Evolutionary conservation across 2,113 vertebrate genomes (phyloP).

Genomic region (Recurvirostra avosetta): DNA sequence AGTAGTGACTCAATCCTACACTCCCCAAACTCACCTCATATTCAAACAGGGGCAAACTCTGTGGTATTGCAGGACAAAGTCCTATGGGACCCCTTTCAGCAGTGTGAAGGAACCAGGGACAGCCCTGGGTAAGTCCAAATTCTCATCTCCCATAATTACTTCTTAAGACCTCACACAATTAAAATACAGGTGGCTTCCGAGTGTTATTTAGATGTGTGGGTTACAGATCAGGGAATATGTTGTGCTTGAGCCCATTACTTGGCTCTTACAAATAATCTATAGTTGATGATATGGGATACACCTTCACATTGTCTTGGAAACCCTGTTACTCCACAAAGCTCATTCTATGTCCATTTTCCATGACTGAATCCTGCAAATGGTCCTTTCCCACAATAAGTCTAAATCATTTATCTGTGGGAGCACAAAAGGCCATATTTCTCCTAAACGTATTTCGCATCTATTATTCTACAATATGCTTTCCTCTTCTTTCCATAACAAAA

Average conservation of each 20-base stretch:
- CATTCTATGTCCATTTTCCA: not conserved
- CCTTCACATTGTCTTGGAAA: not conserved
- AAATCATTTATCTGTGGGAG: not conserved
- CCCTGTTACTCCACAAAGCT: not conserved
- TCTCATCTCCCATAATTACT: not conserved
- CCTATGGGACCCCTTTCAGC: not conserved
- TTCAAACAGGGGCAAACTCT: not conserved
- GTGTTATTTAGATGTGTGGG: not conserved
- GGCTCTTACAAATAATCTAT: not conserved
- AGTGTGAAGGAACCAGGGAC: not conserved
- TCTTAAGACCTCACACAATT: not conserved
- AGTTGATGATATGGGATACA: not conserved
- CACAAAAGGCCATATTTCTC: not conserved
- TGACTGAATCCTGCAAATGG: not conserved
- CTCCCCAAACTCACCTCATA: not conserved
- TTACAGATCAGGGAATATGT: not conserved
- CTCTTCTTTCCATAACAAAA: not conserved
- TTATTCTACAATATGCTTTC: not conserved
- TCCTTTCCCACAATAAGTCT: not conserved
- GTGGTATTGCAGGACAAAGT: not conserved
- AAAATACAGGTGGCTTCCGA: not conserved
- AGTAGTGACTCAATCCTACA: not conserved
- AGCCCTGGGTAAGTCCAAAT: not conserved
- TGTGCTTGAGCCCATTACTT: not conserved
- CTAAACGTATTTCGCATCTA: not conserved